These are phyloP conservation scores for Datnioides undecimradiatus DNA, from an alignment of 2,113 vertebrate genomes.

Conservation along the genomic window DNA sequence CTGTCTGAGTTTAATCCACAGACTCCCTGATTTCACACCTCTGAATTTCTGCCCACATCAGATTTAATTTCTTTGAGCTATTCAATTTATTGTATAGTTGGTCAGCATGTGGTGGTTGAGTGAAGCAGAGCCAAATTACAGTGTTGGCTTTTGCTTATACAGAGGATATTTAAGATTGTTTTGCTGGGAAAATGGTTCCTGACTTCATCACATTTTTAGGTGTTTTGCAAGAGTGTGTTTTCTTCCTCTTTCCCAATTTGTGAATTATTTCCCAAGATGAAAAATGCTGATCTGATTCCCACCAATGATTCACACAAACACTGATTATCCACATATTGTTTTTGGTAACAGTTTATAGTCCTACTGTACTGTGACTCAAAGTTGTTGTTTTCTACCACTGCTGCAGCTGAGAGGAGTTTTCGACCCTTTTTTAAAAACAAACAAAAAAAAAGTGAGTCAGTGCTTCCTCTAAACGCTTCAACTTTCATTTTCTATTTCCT, in stretches of 20 bases:
- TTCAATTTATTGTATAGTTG: not conserved
- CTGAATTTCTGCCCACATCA: not conserved
- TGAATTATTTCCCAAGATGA: not conserved
- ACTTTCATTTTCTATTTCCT: slow-evolving; percentile 60
- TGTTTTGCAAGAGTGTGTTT: not conserved
- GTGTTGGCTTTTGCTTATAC: too few relatives aligned
- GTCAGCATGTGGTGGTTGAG: not conserved
- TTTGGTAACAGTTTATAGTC: not conserved
- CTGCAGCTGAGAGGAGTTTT: not conserved
- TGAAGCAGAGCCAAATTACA: not conserved
- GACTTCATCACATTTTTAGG: not conserved
- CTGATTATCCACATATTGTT: not conserved
- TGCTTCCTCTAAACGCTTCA: slow-evolving; percentile 55
- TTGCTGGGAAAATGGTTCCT: too few relatives aligned
- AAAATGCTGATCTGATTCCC: not conserved
- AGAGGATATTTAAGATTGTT: too few relatives aligned
- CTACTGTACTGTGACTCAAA: too few relatives aligned
- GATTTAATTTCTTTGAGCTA: not conserved
- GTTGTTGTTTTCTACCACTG: not conserved
- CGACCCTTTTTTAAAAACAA: not conserved
- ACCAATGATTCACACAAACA: not conserved
- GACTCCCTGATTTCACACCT: too few relatives aligned
- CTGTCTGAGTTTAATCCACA: not conserved
- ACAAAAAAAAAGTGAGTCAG: too few relatives aligned
- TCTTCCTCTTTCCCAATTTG: too few relatives aligned